Evolutionary conservation across 1,140 invertebrate species (phyloP), one percentile per base, ranked within the genome.

Genomic region (Panagrolaimus sp.): DNA sequence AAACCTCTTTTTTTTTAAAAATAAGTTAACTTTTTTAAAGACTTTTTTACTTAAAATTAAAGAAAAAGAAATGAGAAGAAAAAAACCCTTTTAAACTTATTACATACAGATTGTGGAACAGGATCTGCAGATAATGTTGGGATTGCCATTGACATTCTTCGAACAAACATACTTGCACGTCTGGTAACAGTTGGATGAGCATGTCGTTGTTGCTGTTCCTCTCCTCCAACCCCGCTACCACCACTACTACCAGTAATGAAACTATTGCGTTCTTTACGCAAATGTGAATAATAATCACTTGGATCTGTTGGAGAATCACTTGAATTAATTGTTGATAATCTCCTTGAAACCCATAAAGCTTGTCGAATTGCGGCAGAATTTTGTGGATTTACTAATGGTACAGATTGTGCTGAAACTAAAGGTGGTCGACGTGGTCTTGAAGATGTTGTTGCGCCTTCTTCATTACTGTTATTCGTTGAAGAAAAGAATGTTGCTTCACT

Each of bases 61-160:
- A 38, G 74, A 76, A 38, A 75, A 68, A 21, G 14, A 9, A 7
- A 9, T 17, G 5, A 7, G 8, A 17, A 38, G 32, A 38, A 38
- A 38, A 38, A 7, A 7, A 38, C 32, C 32, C 32, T 7, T 38
- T 38, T 38, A 43, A 64, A 5, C 15, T 24, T n/a, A 17, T 64
- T 28, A 58, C 71, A 21, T 70, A 72, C 71, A 24, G 71, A 52
- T 63, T 45, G 71, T 12, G 78, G 78, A 15, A 79, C 64, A 10
- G 78, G 78, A 67, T 79, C 78, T 12, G 70, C 65, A 12, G 75
- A 73, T 24, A 79, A 67, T 15, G 73, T 71, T 32, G 78, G 78
- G 67, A 79, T 79, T 12, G 77, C 77, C 73, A 76, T 77, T 12
- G 77, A 79, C 63, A 79, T 70, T 32, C 78, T 32, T 32, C 78